Evolutionary conservation across 2,888 invertebrate genomes (phyloP).

Genomic region (Nowickia ferox): DNA sequence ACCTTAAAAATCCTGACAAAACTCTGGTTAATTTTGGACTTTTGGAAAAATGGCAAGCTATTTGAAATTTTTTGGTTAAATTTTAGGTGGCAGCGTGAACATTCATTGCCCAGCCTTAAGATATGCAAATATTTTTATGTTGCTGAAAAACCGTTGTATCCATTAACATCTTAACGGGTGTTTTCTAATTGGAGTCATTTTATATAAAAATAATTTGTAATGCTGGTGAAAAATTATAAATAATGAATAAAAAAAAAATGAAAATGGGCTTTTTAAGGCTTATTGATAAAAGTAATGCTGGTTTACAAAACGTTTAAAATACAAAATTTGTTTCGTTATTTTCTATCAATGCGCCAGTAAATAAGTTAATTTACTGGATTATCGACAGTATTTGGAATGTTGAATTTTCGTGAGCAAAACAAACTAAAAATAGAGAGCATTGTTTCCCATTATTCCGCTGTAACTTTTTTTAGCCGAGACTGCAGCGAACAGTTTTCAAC

Average conservation of each 20-base stretch:
- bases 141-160: background rate
- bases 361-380: background rate
- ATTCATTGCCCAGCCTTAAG: slow-evolving; percentile 5
- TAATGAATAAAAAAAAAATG: too few species aligned
- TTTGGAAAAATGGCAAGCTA: too few species aligned
- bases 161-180: background rate
- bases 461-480: slow-evolving; percentile 47
- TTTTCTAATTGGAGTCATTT: background rate
- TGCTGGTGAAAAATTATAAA: too few species aligned
- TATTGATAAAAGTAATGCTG: too few species aligned
- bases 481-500: slow-evolving; percentile 70
- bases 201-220: too few species aligned
- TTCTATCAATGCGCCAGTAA: background rate
- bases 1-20: too few species aligned
- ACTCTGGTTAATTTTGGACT: too few species aligned
- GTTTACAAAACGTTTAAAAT: too few species aligned
- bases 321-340: background rate
- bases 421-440: background rate
- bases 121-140: background rate
- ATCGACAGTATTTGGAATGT: background rate
- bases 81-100: too few species aligned
- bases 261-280: too few species aligned
- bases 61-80: too few species aligned
- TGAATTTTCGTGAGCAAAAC: background rate
- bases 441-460: background rate